phyloP scores from a whole-genome alignment of 2,113 vertebrate genomes.

The Morphnarchus princeps region DNA sequence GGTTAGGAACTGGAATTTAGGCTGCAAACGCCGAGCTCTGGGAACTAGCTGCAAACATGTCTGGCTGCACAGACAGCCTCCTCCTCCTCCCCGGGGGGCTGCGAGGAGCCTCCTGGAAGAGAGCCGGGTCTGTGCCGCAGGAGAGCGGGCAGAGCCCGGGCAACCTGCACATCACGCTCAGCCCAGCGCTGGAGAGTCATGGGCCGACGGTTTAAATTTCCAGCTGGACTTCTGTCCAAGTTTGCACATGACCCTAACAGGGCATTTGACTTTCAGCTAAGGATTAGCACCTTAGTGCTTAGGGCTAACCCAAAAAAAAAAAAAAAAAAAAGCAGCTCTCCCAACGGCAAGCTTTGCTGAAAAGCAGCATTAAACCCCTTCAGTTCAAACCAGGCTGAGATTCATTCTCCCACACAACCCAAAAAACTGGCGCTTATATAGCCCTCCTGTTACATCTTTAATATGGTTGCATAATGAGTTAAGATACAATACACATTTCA shows the following conservation, averaged over 20 bases:
- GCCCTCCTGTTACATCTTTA: not conserved
- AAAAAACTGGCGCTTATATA: not conserved
- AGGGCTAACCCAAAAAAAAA: not conserved
- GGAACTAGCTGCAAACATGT: not conserved
- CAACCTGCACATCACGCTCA: not conserved
- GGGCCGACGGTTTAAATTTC: accelerated
- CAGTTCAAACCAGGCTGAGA: not conserved
- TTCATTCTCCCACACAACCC: not conserved
- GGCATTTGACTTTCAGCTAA: not conserved
- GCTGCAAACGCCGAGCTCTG: not conserved
- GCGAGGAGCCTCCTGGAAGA: not conserved
- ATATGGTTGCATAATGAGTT: not conserved
- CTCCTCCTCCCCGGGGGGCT: not conserved
- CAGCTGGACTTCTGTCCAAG: not conserved
- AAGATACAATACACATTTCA: not conserved
- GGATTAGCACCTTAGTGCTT: not conserved
- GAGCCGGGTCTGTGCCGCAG: not conserved
- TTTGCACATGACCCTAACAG: not conserved
- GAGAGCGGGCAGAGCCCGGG: not conserved
- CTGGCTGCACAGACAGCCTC: not conserved
- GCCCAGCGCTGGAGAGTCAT: not conserved
- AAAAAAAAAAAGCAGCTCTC: not conserved
- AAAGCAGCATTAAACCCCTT: not conserved
- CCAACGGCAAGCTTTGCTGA: not conserved
- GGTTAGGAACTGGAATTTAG: not conserved